phyloP scores from a whole-genome alignment of 1,140 invertebrate genomes.

The Drosophila sechellia region DNA sequence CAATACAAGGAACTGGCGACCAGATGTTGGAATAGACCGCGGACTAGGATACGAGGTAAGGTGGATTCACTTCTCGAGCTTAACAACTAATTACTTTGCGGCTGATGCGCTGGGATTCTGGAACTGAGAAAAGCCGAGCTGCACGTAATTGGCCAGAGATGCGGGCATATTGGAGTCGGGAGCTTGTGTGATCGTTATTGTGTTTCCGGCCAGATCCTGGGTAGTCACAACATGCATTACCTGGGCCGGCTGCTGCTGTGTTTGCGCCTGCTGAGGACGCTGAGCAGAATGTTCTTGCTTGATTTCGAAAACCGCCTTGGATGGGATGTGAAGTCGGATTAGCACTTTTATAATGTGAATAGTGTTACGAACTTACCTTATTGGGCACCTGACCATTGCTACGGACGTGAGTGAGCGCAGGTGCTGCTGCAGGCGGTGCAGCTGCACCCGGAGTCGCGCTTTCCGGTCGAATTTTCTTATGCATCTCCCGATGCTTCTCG shows the following conservation, averaged over 20 bases:
- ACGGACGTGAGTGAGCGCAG: slow-evolving; percentile 3
- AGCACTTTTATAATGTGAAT: background rate
- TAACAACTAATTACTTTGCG: slow-evolving; percentile 54
- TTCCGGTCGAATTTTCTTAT: slow-evolving; percentile 49
- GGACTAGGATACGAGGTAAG: slow-evolving; percentile 56
- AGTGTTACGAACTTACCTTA: slow-evolving; percentile 4
- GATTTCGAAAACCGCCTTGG: slow-evolving; percentile 25
- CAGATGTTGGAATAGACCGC: slow-evolving; percentile 11
- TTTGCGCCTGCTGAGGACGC: slow-evolving; percentile 37
- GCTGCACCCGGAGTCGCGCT: slow-evolving; percentile 13
- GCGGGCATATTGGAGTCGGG: slow-evolving; percentile 65
- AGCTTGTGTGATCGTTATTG: slow-evolving; percentile 79
- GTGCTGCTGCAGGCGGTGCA: background rate
- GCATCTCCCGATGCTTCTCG: slow-evolving; percentile 86
- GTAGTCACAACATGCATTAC: slow-evolving; percentile 76
- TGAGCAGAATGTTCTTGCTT: slow-evolving; percentile 28
- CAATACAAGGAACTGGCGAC: slow-evolving; percentile 31
- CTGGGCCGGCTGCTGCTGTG: slow-evolving; percentile 56
- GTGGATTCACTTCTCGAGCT: slow-evolving; percentile 53
- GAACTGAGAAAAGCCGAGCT: slow-evolving; percentile 71
- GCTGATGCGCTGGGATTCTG: slow-evolving; percentile 55
- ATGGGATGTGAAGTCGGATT: background rate
- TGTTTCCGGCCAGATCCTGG: slow-evolving; percentile 70
- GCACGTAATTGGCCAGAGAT: slow-evolving; percentile 74
- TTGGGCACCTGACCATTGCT: slow-evolving; percentile 23